Evolutionary conservation across 2,797 vertebrate genomes (phyloP), one percentile per base, ranked within the genome.

Genomic region (Fistularia commersonii): DNA sequence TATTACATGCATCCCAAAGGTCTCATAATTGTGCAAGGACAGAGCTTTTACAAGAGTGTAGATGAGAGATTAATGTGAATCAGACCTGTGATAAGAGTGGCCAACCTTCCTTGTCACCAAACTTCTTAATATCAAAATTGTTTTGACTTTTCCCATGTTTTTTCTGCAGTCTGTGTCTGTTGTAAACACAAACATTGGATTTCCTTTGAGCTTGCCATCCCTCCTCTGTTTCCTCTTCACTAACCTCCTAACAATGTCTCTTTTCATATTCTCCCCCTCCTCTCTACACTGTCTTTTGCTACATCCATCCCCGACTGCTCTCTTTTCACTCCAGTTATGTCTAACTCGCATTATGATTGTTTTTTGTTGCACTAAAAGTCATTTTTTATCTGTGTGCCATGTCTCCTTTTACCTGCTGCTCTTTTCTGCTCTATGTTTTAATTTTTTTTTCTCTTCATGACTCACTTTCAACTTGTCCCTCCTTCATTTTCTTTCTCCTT

Each of bases 191-290:
- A 67, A 72, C 45, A 58, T 51, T 59, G 55, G 50, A 47, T 45
- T 72, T 58, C 64, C 57, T 69, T 47, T 76, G 45, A 79, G 67
- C 38, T 57, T 76, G 66, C 72, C 76, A 69, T 68, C 46, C 51
- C 45, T 70, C 61, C 72, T 76, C 64, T 59, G 41, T 74, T 84
- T 81, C 69, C 77, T 74, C 74, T 69, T 64, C 73, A 70, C 67
- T 79, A 73, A 77, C 78, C 69, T 70, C 71, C 69, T 63, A 80
- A 83, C 77, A 80, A 75, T 74, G 73, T 79, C 66, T 70, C 57
- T 77, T 55, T 80, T 77, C 63, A 75, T 66, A 53, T 54, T 37
- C 51, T 40, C 57, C 23, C 37, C 43, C 38, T 46, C 41, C 57
- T 12, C 41, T 14, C 14, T 41, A 41, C 44, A 64, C 69, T 55